Percentiles rank a stretch among this genome's conserved stretches.
Evolutionary conservation across 2,113 vertebrate species (phyloP).

Genomic region (Morone saxatilis): DNA sequence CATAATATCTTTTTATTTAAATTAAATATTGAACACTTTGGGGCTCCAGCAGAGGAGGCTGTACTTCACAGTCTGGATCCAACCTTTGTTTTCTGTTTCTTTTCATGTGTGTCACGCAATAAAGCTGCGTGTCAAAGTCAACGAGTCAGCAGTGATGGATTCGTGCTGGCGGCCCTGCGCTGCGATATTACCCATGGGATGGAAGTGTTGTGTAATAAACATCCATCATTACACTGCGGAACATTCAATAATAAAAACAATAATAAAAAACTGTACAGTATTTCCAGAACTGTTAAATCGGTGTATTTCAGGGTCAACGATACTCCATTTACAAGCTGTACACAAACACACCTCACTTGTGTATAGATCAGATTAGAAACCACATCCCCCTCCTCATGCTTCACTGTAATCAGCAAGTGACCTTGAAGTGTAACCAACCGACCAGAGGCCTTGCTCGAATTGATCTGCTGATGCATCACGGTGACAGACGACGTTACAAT

Average conservation of each 20-base stretch:
- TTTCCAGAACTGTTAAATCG: background rate
- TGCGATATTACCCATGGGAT: background rate
- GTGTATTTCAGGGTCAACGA: background rate
- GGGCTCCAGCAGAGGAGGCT: no score
- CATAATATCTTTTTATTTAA: background rate
- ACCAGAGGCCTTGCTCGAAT: background rate
- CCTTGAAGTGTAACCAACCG: background rate
- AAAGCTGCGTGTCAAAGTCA: background rate
- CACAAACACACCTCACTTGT: constrained; percentile 10
- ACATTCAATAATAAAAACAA: background rate
- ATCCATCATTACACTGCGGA: background rate
- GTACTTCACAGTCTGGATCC: background rate
- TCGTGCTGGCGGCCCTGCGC: background rate
- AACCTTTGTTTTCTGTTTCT: background rate
- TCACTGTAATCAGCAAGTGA: background rate
- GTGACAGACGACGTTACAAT: background rate
- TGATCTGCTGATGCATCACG: background rate
- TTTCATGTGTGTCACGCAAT: constrained; percentile 3
- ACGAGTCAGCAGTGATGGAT: background rate
- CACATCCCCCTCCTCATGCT: background rate
- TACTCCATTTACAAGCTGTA: background rate
- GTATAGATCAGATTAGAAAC: background rate
- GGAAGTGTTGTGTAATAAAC: background rate
- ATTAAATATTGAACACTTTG: background rate
- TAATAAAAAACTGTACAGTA: background rate